Evolutionary conservation across 2,113 vertebrate genomes (phyloP), one percentile per base, ranked within the genome.

Genomic region (Eleginops maclovinus): DNA sequence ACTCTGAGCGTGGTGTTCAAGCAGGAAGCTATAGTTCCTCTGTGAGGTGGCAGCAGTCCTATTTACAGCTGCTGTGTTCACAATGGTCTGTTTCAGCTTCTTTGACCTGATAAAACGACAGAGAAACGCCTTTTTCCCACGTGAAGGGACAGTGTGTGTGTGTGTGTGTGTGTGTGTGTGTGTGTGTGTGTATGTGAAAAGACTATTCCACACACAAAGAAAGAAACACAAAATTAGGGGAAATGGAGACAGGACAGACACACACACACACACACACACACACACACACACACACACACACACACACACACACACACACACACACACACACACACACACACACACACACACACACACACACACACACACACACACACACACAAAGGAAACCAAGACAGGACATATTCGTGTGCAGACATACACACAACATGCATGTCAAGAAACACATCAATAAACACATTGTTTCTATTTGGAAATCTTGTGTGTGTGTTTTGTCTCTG

Each of bases 391-490:
- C n/a, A n/a, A 51, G 26, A 55, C 65, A 43, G 61, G 72, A 72
- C 58, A 24, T 21, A 50, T 31, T 31, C 44, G 63, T 50, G 50
- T 15, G 50, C 6, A 40, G 58, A 21, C 47, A 82, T 43, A 67
- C 44, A 82, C 50, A 69, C 83, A 81, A 62, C 65, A 72, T 62
- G 53, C 46, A 75, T 55, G 65, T 53, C 31, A n/a, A 46, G 58
- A 87, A 65, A 59, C 4, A 61, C 24, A 60, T 41, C 77, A 68
- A 84, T 78, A 82, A 49, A 53, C 78, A 64, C 71, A 94, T 93
- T 89, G 86, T 91, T 85, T 85, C 76, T 58, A 22, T 63, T 69
- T 81, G 91, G 87, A 93, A 90, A 92, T 36, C 1, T 68, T 16
- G 79, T 84, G 73, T 59, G 74, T 64, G 72, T 82, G 62, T 84